These are phyloP conservation scores for Coptodon rendalli DNA, from an alignment of 2,113 vertebrate species.

Conservation along the genomic window DNA sequence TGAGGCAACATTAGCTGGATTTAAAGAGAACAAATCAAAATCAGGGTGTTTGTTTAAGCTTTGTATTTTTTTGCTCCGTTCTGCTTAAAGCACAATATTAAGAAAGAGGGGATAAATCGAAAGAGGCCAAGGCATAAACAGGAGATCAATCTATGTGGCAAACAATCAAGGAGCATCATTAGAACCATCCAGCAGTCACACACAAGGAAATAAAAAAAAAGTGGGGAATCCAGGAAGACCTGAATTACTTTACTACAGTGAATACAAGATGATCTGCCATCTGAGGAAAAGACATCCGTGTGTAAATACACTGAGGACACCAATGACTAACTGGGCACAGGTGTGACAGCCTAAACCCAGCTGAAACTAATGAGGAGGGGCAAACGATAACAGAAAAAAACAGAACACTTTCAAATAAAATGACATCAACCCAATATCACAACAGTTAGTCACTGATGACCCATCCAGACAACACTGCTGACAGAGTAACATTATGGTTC, in stretches of 20 bases:
- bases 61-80: accelerated
- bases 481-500: not conserved
- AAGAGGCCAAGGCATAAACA: not conserved
- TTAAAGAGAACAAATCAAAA: accelerated
- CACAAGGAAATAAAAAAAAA: not conserved
- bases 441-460: not conserved
- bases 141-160: not conserved
- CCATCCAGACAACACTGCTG: not conserved
- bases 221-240: not conserved
- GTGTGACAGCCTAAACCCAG: not conserved
- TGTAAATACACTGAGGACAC: not conserved
- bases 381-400: not conserved
- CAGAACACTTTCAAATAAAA: not conserved
- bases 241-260: not conserved
- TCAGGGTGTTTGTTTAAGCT: not conserved
- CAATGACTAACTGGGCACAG: accelerated
- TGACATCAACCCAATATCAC: not conserved
- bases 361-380: not conserved
- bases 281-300: accelerated
- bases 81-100: not conserved
- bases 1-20: accelerated
- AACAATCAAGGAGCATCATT: not conserved
- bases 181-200: not conserved
- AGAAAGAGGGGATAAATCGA: accelerated
- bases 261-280: not conserved